Evolutionary conservation across 1,140 invertebrate species (phyloP), one percentile per base, ranked within the genome.

Genomic region (Scaptomyza pallida): DNA sequence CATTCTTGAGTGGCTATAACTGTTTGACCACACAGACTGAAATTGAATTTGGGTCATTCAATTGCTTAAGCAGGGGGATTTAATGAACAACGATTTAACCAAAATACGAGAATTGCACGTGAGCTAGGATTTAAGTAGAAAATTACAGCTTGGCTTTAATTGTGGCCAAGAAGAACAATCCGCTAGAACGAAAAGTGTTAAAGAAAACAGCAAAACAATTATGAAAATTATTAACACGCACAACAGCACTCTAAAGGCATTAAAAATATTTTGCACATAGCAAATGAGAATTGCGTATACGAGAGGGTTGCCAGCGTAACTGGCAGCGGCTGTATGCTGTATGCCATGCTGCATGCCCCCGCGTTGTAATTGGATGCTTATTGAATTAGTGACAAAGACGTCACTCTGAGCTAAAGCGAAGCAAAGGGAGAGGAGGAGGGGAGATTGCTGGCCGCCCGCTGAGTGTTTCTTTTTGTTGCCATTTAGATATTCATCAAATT

Each of bases 401-500:
- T 48, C 19, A 45, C 17, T 40, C 6, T 30, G 8, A 8, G 26
- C 8, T 21, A 21, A 21, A 21, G 4, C 4, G 21, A 35, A 19
- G n/a, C n/a, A n/a, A n/a, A n/a, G n/a, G 21, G 45, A 15, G 12
- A 16, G 19, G 23, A 26, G 60, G 33, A 33, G 19, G 55, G 51
- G 56, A 6, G 26, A 37, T 21, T 40, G 44, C 43, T 37, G 21
- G 30, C 47, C 15, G 21, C 78, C 75, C 61, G 74, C 82, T 61
- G 82, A 23, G 62, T 65, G 64, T 43, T 60, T 65, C 61, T 43
- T 60, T 43, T 60, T 51, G 61, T 77, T 75, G 76, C 65, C 81
- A 86, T 86, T 86, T 86, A 81, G 75, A 89, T 88, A 75, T 82
- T 82, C 75, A 88, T 88, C 82, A 88, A 88, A 88, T 88, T 88